Evolutionary conservation across 1,140 invertebrate species (phyloP), one percentile per base, ranked within the genome.

Genomic region (Phymorhynchus buccinoides): DNA sequence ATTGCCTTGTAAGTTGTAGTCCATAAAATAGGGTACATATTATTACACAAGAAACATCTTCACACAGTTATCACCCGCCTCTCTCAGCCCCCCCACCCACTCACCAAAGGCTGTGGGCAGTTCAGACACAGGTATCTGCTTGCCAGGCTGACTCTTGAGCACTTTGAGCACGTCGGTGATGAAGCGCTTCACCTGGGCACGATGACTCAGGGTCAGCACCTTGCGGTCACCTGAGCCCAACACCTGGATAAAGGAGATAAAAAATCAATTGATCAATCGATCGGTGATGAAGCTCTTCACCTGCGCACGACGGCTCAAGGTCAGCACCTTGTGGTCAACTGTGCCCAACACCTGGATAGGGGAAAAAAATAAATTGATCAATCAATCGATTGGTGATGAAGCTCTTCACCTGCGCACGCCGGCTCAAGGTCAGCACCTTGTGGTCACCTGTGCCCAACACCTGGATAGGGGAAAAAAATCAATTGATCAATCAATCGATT

Each of bases 281-380:
- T 99, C 98, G 0, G 96, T 96, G 0, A 97, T 97, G 92, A 99
- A 99, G 80, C 98, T 95, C 83, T 96, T 96, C 78, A 97, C 95
- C 94, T 99, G 97, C n/a, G n/a, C n/a, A n/a, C n/a, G n/a, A n/a
- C n/a, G n/a, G n/a, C 97, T 96, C 12, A 99, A 93, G 0, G 97
- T 98, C 32, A 99, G 95, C 12, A 97, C 94, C 32, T 97, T 95
- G 88, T 96, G 96, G 83, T 96, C 96, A 35, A 97, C 97, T 88
- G 97, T 96, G 0, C 97, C 98, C 90, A 99, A 95, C 3, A 98
- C 96, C 96, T 97, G 89, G 3, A 88, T 52, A 22, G 7, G 48
- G 93, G 85, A 71, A 73, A 80, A 71, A 80, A 32, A 71, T 14
- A 7, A 71, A 52, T 22, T 7, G 7, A 22, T 22, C 48, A 22